Base-by-base conservation (phyloP, 2,797 vertebrate genomes). In the Emys orbicularis region DNA sequence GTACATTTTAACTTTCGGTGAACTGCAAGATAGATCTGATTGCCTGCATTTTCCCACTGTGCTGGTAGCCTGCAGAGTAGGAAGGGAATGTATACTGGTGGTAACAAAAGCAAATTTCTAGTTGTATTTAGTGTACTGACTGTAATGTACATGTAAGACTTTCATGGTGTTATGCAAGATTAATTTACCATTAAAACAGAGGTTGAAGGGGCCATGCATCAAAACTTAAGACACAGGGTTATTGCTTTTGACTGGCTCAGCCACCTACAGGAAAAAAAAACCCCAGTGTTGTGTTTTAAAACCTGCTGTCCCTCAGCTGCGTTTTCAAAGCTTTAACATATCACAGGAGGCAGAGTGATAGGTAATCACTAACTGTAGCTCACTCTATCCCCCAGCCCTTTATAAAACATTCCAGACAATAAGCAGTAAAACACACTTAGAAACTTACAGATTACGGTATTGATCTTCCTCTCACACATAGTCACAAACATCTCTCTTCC, bases 371-470 rank as follows among this genome's bases (percentile, higher is more conserved):
- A 86, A 89, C 49, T 72, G 50, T 27, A 91, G 84, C 89, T 90
- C 5, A 1, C 80, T 84, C 50, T 31, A 6, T 86, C 68, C 77
- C 76, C 87, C 81, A 94, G 79, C 37, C 77, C 74, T 90, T 91
- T 84, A 81, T 79, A 88, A 95, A 93, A 89, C 93, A 76, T 72
- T 90, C 82, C 59, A 13, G 15, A 56, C 89, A 89, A 91, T 21
- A 95, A 92, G 68, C n/a, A 87, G 68, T 49, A 76, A 94, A 96
- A 86, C 74, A 41, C 80, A 93, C 65, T 91, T 81, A 83, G 95
- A 93, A 97, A 92, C 72, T 85, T 89, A 65, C 61, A 86, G 93
- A 90, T 96, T 92, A 81, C 53, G 31, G 47, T 95, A 97, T 97
- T 59, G 94, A 97, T 95, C 81, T 49, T 88, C 41, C 41, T 76